Conservation (phyloP, 2,888 invertebrate genomes). For the Platerodrilus igneus region DNA sequence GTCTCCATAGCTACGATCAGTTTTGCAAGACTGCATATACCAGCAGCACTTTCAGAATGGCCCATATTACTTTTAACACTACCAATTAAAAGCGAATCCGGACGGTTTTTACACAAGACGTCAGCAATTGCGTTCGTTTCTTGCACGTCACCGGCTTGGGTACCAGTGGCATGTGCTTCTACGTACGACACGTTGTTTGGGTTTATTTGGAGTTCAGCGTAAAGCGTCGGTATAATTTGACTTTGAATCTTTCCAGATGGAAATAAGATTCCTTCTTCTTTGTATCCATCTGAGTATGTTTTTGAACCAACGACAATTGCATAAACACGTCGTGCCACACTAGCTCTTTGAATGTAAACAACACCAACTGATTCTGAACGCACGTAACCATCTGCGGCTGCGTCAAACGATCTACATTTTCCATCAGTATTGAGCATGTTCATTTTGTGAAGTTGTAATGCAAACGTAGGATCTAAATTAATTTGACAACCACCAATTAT, state of each 20-base stretch:
- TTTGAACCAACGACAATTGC: constrained; percentile 72
- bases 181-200: constrained; percentile 67
- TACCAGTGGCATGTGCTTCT: constrained; percentile 77
- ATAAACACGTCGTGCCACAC: constrained; percentile 50
- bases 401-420: constrained; percentile 86
- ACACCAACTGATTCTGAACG: constrained; percentile 75
- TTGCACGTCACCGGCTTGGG: constrained; percentile 79
- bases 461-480: constrained; percentile 83
- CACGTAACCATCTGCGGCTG: constrained; percentile 73
- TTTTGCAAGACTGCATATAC: constrained; percentile 75
- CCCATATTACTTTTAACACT: constrained; percentile 89
- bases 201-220: constrained; percentile 61
- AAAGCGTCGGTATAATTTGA: too few species aligned
- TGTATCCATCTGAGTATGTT: constrained; percentile 84
- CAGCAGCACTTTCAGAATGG: constrained; percentile 79
- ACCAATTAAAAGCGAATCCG: constrained; percentile 74
- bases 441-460: too few species aligned
- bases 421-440: constrained; percentile 94
- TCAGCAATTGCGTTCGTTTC: constrained; percentile 78
- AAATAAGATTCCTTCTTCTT: constrained; percentile 25
- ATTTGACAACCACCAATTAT: constrained; percentile 86
- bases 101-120: constrained; percentile 65
- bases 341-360: constrained; percentile 64
- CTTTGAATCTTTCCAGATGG: constrained; percentile 62
- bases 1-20: constrained; percentile 65